phyloP scores from a whole-genome alignment of 64 coral and sea anemone species.

The Montipora capricornis region DNA sequence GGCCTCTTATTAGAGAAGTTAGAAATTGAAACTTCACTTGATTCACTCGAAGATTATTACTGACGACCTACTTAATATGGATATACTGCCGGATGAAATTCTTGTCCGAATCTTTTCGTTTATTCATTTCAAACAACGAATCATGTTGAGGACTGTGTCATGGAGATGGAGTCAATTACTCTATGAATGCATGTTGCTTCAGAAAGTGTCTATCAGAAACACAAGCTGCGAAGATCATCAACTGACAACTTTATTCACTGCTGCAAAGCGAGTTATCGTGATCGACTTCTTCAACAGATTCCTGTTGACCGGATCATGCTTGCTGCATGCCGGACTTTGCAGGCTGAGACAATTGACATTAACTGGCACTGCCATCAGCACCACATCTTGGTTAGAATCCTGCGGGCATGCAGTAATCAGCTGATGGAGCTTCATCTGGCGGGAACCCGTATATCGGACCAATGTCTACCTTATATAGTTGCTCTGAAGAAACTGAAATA shows the following conservation, averaged over 20 bases:
- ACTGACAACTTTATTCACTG: neutral
- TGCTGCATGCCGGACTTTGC: neutral
- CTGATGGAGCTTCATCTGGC: constrained; percentile 11
- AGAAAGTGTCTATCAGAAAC: neutral
- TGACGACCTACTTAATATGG: constrained; percentile 6
- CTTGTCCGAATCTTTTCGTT: constrained; percentile 20
- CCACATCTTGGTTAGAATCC: neutral
- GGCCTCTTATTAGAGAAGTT: neutral
- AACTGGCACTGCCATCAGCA: neutral
- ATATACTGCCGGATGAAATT: constrained; percentile 19
- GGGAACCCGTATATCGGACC: neutral
- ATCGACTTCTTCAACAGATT: constrained; percentile 9
- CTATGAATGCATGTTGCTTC: neutral
- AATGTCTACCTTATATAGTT: neutral
- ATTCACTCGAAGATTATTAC: neutral
- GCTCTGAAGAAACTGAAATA: constrained; percentile 5
- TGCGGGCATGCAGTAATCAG: neutral
- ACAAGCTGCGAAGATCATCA: constrained; percentile 9
- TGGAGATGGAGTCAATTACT: constrained; percentile 14
- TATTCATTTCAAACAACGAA: constrained; percentile 12
- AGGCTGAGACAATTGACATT: neutral
- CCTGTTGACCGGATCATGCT: neutral
- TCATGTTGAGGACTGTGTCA: constrained; percentile 4
- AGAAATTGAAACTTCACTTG: neutral
- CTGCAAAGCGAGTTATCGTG: neutral